Evolutionary conservation across 2,888 invertebrate species (phyloP), one percentile per base, ranked within the genome.

Genomic region (Aphrophora alni): DNA sequence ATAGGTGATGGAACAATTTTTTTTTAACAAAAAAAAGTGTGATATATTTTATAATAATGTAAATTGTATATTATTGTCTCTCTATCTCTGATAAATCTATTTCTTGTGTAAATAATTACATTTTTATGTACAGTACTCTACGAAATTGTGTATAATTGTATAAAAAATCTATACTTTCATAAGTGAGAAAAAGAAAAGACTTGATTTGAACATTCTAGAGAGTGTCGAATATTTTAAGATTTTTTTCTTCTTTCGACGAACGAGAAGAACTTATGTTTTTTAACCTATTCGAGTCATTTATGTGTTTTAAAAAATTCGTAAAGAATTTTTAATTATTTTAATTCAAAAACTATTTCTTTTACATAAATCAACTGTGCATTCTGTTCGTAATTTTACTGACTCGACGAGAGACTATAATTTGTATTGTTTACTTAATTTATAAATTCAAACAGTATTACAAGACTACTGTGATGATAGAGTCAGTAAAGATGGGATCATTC

Each of bases 21-120:
- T n/a, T n/a, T n/a, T n/a, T n/a, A n/a, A n/a, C n/a, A n/a, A 71
- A 10, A 71, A 71, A 71, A 71, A 71, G 27, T 71, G 28, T 28
- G 71, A 28, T 28, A n/a, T n/a, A 71, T 27, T 71, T 28, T 28
- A 71, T 28, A 69, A 69, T 21, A 10, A 71, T 71, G 27, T 71
- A 71, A 71, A 27, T 28, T 28, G 71, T 28, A 71, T 27, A 71
- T 59, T 59, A 44, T 21, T 21, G 59, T 59, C 44, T 59, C 1
- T 59, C 59, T 21, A 3, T 59, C 59, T 59, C n/a, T 21, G n/a
- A n/a, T n/a, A n/a, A n/a, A n/a, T n/a, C n/a, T n/a, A n/a, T n/a
- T n/a, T n/a, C 21, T 59, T 33, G 2, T 59, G 44, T 44, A 44
- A 44, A 44, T 44, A 44, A 44, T 12, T 17, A 14, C 14, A 44